Evolutionary conservation across 1,140 invertebrate species (phyloP).

Genomic region (Lepidurus couesii): DNA sequence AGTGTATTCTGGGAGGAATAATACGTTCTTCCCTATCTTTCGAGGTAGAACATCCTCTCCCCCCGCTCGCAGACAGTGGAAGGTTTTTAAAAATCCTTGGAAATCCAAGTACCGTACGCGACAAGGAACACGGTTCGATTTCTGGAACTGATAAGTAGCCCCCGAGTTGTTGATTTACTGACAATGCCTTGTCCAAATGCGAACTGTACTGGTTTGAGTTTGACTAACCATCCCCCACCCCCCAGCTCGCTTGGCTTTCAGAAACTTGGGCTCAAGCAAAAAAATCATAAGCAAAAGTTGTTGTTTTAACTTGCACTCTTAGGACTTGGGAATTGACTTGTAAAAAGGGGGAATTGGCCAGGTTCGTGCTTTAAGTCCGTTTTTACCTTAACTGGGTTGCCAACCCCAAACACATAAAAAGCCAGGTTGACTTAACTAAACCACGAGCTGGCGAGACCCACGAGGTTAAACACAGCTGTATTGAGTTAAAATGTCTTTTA

Average conservation of each 20-base stretch:
- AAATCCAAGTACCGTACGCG: background rate
- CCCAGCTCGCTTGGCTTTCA: background rate
- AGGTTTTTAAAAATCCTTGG: background rate
- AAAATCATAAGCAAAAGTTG: background rate
- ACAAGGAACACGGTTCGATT: constrained; percentile 10
- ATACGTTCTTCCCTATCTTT: background rate
- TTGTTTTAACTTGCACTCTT: background rate
- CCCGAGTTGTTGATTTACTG: background rate
- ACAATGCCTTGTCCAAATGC: background rate
- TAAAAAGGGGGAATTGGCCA: too few species aligned
- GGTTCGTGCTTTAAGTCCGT: background rate
- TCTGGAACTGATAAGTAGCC: constrained; percentile 15
- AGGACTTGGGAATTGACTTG: too few species aligned
- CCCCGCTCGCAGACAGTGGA: background rate
- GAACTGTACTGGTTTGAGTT: background rate
- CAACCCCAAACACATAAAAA: background rate
- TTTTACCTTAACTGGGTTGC: background rate
- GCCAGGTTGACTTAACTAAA: background rate
- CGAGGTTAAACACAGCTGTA: constrained; percentile 10
- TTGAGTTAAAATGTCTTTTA: background rate
- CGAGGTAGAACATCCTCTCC: background rate
- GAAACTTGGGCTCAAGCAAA: background rate
- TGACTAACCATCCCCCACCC: background rate
- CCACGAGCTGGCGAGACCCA: background rate
- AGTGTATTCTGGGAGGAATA: background rate